These are phyloP conservation scores for Numenius phaeopus DNA, from an alignment of 2,797 vertebrate genomes.

Conservation along the genomic window DNA sequence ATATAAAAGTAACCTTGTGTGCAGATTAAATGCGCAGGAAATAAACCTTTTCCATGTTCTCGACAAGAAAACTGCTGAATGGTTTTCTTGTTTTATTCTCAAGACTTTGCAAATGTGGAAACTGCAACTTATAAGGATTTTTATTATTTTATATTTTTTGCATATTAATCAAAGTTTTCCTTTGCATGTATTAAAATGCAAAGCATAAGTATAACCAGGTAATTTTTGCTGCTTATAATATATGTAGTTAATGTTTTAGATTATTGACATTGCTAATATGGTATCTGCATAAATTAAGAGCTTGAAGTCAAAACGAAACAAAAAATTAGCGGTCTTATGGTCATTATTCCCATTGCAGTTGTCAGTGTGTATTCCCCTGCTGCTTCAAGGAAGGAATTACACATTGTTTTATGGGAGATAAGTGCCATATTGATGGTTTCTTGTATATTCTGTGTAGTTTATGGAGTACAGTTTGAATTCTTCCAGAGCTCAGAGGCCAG, in stretches of 20 bases:
- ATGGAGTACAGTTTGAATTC: background rate
- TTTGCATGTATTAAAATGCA: background rate
- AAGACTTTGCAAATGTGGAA: background rate
- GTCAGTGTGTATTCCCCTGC: background rate
- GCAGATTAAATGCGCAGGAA: background rate
- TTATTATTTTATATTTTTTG: background rate
- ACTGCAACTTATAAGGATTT: background rate
- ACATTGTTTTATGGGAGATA: background rate
- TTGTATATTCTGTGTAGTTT: background rate
- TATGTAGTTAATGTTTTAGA: background rate
- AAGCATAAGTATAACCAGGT: background rate
- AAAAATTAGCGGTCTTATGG: background rate
- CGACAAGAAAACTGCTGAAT: background rate
- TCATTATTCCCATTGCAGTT: background rate
- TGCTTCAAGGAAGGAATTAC: background rate
- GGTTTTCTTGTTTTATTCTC: background rate
- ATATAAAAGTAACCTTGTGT: background rate
- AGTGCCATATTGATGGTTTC: background rate
- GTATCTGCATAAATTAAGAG: background rate
- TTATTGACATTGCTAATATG: background rate
- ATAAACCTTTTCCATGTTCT: background rate
- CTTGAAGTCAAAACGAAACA: background rate
- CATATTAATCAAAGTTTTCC: background rate
- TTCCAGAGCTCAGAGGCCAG: background rate
- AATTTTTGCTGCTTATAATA: background rate